Evolutionary conservation across 2,797 vertebrate genomes (phyloP).

Genomic region (Anas georgica): DNA sequence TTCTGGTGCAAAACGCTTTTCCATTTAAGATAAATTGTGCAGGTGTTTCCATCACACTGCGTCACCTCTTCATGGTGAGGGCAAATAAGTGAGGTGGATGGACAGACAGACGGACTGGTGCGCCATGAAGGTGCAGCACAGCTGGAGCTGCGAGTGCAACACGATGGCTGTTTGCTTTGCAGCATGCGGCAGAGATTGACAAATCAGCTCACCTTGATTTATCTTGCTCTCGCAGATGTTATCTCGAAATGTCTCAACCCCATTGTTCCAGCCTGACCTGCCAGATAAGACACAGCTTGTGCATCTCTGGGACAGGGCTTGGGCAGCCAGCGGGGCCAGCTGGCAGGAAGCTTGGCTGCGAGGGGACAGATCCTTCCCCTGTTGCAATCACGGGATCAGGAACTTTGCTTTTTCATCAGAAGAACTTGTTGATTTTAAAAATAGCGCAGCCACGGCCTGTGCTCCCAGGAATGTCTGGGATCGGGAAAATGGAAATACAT

Average conservation of each 20-base stretch:
- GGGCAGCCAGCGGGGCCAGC: neutral
- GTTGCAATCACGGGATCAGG: neutral
- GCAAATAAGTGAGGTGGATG: neutral
- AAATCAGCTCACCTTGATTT: neutral
- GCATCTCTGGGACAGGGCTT: neutral
- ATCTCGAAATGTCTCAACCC: constrained; percentile 13
- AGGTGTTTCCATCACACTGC: neutral
- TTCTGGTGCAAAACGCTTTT: neutral
- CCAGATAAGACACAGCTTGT: constrained; percentile 7
- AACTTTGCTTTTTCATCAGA: constrained; percentile 24
- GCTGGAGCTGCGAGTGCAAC: accelerated
- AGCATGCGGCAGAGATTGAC: accelerated
- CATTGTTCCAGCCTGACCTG: neutral
- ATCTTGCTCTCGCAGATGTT: neutral
- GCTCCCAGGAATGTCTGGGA: constrained; percentile 45
- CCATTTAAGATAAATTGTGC: neutral
- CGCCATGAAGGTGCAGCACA: accelerated
- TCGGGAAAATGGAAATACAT: neutral
- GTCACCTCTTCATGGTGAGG: accelerated
- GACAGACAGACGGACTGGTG: neutral
- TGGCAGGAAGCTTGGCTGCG: constrained; percentile 27
- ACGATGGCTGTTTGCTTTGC: accelerated
- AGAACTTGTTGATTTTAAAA: constrained; percentile 59
- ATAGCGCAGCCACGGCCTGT: constrained; percentile 17
- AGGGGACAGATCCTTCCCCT: neutral